These are phyloP conservation scores for Stichopus horrens DNA, from an alignment of 53 echinoderm and acorn worm genomes.

Conservation along the genomic window DNA sequence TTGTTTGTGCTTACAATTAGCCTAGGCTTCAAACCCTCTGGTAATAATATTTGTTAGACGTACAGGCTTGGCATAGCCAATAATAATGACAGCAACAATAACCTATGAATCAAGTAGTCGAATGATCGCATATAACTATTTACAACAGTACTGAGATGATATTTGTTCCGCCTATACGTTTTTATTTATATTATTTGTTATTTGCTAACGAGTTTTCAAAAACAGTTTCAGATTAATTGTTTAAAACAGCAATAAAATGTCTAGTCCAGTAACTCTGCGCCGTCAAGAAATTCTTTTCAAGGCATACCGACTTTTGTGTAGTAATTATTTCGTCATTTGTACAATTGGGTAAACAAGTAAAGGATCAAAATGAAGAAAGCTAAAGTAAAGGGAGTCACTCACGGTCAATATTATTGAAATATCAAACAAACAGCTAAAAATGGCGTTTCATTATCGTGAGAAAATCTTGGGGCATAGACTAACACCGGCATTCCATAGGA, in stretches of 20 bases:
- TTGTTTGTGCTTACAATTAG: slow-evolving; percentile 99
- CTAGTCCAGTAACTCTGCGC: neutral
- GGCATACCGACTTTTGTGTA: neutral
- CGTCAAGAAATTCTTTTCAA: neutral
- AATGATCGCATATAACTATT: neutral
- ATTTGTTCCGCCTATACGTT: neutral
- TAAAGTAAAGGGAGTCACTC: neutral
- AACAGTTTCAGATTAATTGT: neutral
- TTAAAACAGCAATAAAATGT: neutral
- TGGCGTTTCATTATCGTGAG: neutral
- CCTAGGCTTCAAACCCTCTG: slow-evolving; percentile 66
- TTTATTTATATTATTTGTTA: neutral
- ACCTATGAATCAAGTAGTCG: neutral
- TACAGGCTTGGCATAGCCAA: neutral
- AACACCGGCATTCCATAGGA: neutral
- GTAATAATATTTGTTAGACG: slow-evolving; percentile 33
- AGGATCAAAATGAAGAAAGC: neutral
- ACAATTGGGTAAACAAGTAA: neutral
- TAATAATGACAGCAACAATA: neutral
- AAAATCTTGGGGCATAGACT: neutral
- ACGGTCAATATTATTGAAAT: neutral
- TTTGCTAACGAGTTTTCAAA: neutral
- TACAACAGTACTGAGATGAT: neutral
- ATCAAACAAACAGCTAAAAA: neutral
- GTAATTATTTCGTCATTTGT: neutral